Conservation (phyloP, 2,113 vertebrate species). For the Illadopsis cleaveri region DNA sequence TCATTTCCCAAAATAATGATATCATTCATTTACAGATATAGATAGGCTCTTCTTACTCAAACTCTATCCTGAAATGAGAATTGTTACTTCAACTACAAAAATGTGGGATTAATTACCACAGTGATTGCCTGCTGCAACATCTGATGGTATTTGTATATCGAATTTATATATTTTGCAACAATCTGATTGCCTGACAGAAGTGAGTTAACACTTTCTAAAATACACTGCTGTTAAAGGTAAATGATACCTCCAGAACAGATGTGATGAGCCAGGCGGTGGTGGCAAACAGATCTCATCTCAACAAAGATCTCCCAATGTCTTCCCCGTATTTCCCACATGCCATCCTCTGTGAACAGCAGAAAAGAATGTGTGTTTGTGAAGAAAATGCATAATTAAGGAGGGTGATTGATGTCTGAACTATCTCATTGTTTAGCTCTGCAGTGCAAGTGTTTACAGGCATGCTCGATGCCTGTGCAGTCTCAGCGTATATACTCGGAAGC, state of each 20-base stretch:
- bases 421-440: constrained; percentile 65
- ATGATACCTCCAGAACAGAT: constrained; percentile 51
- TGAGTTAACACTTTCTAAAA: constrained; percentile 69
- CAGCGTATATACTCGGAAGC: background rate
- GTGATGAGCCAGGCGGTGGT: background rate
- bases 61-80: constrained; percentile 72
- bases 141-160: constrained; percentile 58
- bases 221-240: constrained; percentile 55
- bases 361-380: constrained; percentile 47
- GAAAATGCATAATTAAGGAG: constrained; percentile 65
- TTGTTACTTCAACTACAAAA: constrained; percentile 73
- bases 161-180: constrained; percentile 71
- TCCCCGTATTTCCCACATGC: background rate
- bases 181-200: constrained; percentile 67
- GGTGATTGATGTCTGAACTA: constrained; percentile 66
- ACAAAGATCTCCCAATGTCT: constrained; percentile 13
- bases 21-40: constrained; percentile 86
- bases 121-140: constrained; percentile 54
- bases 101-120: constrained; percentile 76
- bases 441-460: constrained; percentile 37
- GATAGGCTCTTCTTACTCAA: constrained; percentile 77
- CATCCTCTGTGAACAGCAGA: constrained; percentile 23
- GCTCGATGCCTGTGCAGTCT: constrained; percentile 2
- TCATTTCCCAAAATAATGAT: constrained; percentile 87
- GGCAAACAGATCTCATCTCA: constrained; percentile 55